Percentiles rank a stretch among this genome's conserved stretches.
phyloP scores from a whole-genome alignment of 2,797 vertebrate species.

The Coccyzus lansbergi region DNA sequence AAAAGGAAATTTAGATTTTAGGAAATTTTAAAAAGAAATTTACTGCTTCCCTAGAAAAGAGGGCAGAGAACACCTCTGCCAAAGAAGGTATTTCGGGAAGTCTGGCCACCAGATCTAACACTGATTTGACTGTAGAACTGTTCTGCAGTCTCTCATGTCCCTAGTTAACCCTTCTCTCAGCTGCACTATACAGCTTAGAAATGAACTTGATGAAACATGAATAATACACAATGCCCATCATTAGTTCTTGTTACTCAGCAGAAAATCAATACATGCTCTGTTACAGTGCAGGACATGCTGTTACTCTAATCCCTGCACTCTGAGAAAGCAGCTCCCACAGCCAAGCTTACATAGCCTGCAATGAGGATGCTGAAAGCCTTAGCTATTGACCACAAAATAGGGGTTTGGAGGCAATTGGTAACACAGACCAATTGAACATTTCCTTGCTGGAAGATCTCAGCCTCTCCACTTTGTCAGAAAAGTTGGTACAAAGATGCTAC shows the following conservation, averaged over 20 bases:
- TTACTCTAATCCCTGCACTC: background rate
- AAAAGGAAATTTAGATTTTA: too few relatives aligned
- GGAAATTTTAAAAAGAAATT: too few relatives aligned
- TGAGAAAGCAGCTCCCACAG: background rate
- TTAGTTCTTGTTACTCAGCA: conserved; percentile 61
- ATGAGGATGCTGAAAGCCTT: background rate
- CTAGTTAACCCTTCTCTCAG: conserved; percentile 48
- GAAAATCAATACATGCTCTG: conserved; percentile 56
- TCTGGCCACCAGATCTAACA: background rate
- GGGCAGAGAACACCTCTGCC: background rate
- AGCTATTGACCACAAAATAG: background rate
- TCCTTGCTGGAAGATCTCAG: background rate
- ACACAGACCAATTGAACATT: background rate
- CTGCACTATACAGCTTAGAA: conserved; percentile 17
- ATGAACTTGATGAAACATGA: conserved; percentile 48
- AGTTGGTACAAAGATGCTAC: background rate
- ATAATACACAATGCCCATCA: conserved; percentile 54
- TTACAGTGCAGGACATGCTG: background rate
- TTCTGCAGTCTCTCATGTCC: conserved; percentile 28
- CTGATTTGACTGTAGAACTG: background rate
- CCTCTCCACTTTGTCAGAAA: background rate
- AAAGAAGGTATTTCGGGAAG: background rate
- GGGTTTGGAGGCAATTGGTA: background rate
- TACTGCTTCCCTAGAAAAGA: background rate
- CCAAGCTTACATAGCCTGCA: background rate